Evolutionary conservation across 2,797 vertebrate genomes (phyloP), one percentile per base, ranked within the genome.

Genomic region (Astyanax mexicanus): DNA sequence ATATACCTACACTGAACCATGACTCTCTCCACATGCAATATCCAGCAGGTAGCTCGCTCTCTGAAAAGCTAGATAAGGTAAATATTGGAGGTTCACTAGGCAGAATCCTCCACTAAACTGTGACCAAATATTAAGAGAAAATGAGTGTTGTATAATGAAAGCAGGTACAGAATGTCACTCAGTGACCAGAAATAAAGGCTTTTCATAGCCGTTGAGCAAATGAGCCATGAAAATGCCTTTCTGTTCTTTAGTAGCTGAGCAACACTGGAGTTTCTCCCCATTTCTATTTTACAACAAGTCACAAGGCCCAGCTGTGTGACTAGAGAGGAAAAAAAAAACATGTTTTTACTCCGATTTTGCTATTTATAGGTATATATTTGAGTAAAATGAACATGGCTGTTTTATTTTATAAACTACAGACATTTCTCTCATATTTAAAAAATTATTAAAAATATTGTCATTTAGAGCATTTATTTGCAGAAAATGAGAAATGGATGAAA

Each of bases 221-320:
- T 72, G 75, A 67, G 51, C 75, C 72, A 69, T 78, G 52, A 72
- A 72, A 72, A 72, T 60, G 61, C 15, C 52, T 42, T 60, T 58
- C 61, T 51, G 19, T 51, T 67, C 32, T 35, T 68, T 32, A 19
- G 65, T 35, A 32, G 64, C 45, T 35, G 10, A 42, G 15, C 44
- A 66, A 66, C 62, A 32, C 47, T 47, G 42, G 40, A 68, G 45
- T 68, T 21, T 47, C 19, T 65, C 66, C 44, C 9, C 65, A 21
- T 37, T 68, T 45, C 45, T 13, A 27, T 35, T 51, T 37, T 68
- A 51, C 17, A 11, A 51, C 27, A 12, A 32, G 17, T 27, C 62
- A 29, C 66, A 23, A 23, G 15, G 23, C 10, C 17, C 44, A 29
- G 15, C 17, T 17, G 5, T 47, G 62, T 27, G 42, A 29, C 23